Base-by-base conservation (phyloP, 2,888 invertebrate species). In the Caenorhabditis sp. region DNA sequence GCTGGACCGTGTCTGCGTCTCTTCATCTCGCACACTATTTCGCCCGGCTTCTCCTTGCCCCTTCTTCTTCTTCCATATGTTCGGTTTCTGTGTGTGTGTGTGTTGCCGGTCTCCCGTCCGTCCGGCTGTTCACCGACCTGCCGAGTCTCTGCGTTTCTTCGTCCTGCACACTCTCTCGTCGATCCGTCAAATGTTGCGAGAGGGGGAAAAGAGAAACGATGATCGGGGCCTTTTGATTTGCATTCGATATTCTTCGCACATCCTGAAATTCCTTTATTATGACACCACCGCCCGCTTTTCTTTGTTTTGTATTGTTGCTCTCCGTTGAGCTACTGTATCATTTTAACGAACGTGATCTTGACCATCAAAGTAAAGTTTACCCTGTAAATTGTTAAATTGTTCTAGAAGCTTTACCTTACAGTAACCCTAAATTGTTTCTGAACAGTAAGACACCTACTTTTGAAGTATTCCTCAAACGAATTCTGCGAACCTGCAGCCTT, bases 121-220 rank as follows among this genome's bases (percentile, higher is more conserved):
- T n/a, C n/a, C n/a, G 55, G 65, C 65, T 55, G 65, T 52, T 65
- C 65, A 41, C 30, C 63, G 32, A 26, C 37, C 48, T 41, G 13
- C 13, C 24, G 24, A n/a, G 55, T 26, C 22, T 55, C 66, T 66
- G 56, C 66, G 66, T 66, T 56, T 55, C 66, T 56, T 39, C 46
- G 26, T 46, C 55, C 46, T 9, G 2, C 41, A 27, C 37, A 46
- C 46, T 66, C 27, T 55, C 37, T 46, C 35, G 26, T 9, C 65
- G 55, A 55, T 65, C 65, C 65, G 65, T 43, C 65, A 65, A 65
- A 65, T 65, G 65, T 65, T 65, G 65, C 65, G 46, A 65, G n/a
- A n/a, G n/a, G n/a, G n/a, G n/a, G n/a, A n/a, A n/a, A n/a, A n/a
- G n/a, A n/a, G n/a, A n/a, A n/a, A n/a, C 52, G 55, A 65, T 55